A percentile compares a stretch with the other conserved stretches of the same genome.
These are phyloP conservation scores for Lithosia quadra DNA, from an alignment of 2,888 invertebrate species.

Conservation along the genomic window DNA sequence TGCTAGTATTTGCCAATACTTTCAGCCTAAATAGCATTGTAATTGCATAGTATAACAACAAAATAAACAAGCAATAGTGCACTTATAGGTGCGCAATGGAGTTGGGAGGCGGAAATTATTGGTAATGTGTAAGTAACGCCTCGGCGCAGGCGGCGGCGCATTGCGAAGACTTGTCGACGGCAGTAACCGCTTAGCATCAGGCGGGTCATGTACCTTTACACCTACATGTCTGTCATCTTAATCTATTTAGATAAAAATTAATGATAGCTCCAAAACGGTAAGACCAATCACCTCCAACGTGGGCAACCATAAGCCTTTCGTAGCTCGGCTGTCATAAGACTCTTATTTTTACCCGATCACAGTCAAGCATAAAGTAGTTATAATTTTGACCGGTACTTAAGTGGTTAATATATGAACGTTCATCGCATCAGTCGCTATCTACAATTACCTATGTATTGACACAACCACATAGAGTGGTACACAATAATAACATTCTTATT, in stretches of 20 bases:
- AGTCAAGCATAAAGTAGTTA: background rate
- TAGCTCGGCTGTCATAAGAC: no score
- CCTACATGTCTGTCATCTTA: conserved; percentile 1
- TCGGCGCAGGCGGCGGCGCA: background rate
- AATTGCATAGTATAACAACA: background rate
- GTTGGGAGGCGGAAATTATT: background rate
- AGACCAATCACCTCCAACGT: background rate
- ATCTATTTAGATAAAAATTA: background rate
- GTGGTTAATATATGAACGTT: background rate
- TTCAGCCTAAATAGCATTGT: no score
- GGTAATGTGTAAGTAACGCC: background rate
- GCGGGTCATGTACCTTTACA: background rate
- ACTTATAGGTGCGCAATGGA: background rate
- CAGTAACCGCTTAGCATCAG: background rate
- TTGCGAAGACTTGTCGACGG: background rate
- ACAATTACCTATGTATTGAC: background rate
- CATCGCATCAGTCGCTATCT: background rate
- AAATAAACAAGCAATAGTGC: background rate
- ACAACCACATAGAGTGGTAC: conserved; percentile 17
- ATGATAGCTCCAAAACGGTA: background rate
- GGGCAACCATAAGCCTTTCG: background rate
- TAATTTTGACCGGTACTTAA: background rate
- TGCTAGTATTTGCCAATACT: no score
- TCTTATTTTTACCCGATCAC: background rate
- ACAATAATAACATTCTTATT: conserved; percentile 14